A percentile compares a stretch with the other conserved stretches of the same genome.
Evolutionary conservation across 2,113 vertebrate species (phyloP).

Genomic region (Climacteris rufus): DNA sequence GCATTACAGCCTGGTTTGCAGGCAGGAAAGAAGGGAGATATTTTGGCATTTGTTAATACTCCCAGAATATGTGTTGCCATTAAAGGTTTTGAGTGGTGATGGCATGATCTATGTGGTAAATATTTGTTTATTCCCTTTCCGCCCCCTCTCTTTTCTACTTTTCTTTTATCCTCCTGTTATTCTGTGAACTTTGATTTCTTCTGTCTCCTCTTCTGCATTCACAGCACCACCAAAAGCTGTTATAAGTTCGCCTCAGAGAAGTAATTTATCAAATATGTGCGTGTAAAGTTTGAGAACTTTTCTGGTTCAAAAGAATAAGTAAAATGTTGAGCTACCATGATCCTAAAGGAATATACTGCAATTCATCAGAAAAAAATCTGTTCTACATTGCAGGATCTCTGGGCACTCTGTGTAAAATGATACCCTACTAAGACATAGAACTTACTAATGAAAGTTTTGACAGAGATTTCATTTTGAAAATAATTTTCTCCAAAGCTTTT

Average conservation of each 20-base stretch:
- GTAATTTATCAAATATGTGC: background rate
- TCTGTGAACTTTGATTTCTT: background rate
- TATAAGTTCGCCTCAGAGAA: background rate
- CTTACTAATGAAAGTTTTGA: constrained; percentile 61
- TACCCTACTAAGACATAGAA: background rate
- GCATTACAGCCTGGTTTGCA: background rate
- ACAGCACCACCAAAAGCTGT: background rate
- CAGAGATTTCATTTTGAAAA: constrained; percentile 64
- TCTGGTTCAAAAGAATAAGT: background rate
- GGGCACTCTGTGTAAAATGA: constrained; percentile 35
- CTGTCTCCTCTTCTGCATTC: background rate
- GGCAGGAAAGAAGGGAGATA: background rate
- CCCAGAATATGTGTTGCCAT: background rate
- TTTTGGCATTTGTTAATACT: background rate
- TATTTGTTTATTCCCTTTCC: background rate
- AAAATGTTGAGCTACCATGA: background rate
- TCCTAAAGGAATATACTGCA: background rate
- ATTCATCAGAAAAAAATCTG: constrained; percentile 40
- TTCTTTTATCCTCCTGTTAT: background rate
- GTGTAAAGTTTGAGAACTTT: background rate
- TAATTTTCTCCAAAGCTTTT: constrained; percentile 45
- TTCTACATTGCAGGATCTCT: background rate
- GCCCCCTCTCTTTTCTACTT: background rate
- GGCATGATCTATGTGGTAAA: background rate
- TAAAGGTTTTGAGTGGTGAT: background rate